Base-by-base conservation (phyloP, 2,797 vertebrate genomes). In the Falco biarmicus region DNA sequence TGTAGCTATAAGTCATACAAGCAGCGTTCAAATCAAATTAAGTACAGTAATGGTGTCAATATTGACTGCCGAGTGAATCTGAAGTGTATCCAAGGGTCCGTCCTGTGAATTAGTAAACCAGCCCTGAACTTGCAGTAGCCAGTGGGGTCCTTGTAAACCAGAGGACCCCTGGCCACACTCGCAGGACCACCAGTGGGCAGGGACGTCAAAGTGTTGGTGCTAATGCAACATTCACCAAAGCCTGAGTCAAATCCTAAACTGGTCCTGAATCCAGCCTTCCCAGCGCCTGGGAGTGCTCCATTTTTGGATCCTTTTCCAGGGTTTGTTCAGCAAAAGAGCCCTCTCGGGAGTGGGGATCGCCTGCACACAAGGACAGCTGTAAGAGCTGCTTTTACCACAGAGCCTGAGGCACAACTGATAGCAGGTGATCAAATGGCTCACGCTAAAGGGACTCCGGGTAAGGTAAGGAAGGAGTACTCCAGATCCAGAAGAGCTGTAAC, bases 281-380 rank as follows among this genome's bases (percentile, higher is more conserved):
- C 70, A 51, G 19, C 2, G 1, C 9, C 37, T 15, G 53, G 59
- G 31, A 51, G 18, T 11, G 26, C 43, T 64, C 45, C 7, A 3
- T 56, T 57, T 86, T 28, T 1, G 3, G 47, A 45, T 61, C 9
- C 14, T 60, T 15, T 48, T 63, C n/a, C 45, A 54, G 78, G 21
- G 31, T 53, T 57, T 15, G 50, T 34, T 56, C 37, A 24, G 51
- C 26, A n/a, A 21, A 22, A 54, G 53, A 70, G 47, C 28, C 25
- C 24, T 26, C 39, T 76, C 16, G 3, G 24, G 59, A 32, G 32
- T 3, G 10, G 51, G 41, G 11, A 22, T 39, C 0, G 0, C 25
- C 74, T 12, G 9, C 28, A 11, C 0, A 0, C 9, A 11, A 50
- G 39, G 56, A 34, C 1, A 2, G 41, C 65, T 70, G 81, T 10